A percentile compares a stretch with the other conserved stretches of the same genome.
These are phyloP conservation scores for Xestia sexstrigata DNA, from an alignment of 2,888 invertebrate genomes.

Conservation along the genomic window DNA sequence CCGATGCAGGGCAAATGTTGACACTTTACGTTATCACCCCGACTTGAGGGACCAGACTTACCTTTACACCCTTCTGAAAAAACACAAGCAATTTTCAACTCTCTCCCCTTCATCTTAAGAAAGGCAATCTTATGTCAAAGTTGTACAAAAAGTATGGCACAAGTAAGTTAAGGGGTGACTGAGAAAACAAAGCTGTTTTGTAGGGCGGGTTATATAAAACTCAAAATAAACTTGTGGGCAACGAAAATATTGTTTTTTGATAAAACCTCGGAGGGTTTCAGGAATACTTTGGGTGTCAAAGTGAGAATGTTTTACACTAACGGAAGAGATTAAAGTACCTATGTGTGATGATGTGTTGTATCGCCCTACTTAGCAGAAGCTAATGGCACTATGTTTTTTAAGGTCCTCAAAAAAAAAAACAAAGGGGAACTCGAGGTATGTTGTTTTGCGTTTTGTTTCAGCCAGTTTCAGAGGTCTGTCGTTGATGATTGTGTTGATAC, in stretches of 20 bases:
- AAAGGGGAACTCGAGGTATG: neutral
- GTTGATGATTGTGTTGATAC: neutral
- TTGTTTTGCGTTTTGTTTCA: neutral
- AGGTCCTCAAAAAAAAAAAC: neutral
- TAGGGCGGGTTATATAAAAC: constrained; percentile 56
- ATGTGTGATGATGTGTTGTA: constrained; percentile 14
- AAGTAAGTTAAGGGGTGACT: constrained; percentile 70
- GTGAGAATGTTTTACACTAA: constrained; percentile 32
- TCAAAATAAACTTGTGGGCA: constrained; percentile 60
- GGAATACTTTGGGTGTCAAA: constrained; percentile 32
- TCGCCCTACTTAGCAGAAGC: neutral
- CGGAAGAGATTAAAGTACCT: constrained; percentile 25
- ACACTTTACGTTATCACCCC: constrained; percentile 81
- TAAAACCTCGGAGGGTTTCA: constrained; percentile 54
- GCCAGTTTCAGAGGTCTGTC: neutral
- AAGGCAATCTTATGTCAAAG: constrained; percentile 25
- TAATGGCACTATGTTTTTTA: neutral
- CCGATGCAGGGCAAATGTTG: constrained; percentile 78
- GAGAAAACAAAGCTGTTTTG: constrained; percentile 75
- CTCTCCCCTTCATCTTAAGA: constrained; percentile 31
- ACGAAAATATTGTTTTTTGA: constrained; percentile 65
- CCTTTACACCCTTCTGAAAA: constrained; percentile 30
- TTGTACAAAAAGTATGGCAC: constrained; percentile 17
- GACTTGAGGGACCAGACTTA: constrained; percentile 62
- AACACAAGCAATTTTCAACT: constrained; percentile 45